Evolutionary conservation across 2,113 vertebrate species (phyloP), one percentile per base, ranked within the genome.

Genomic region (Morone chrysops): DNA sequence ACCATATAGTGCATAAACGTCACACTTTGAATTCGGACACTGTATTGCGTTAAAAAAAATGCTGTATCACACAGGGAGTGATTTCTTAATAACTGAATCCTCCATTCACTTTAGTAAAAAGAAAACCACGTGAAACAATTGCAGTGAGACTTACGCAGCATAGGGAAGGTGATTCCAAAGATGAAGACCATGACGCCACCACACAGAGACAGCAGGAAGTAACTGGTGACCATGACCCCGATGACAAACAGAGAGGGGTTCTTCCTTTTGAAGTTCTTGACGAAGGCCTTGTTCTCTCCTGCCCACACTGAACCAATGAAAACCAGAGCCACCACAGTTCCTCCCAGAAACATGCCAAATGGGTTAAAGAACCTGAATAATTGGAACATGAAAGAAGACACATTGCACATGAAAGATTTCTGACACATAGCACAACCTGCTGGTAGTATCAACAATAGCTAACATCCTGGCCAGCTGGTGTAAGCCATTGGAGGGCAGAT

Each of bases 111-210:
- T 40, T 0, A 16, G 68, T 50, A 1, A 70, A n/a, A 8, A 43
- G 1, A 31, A 18, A 68, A 70, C 0, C 14, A 4, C 16, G 40
- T 4, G 38, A 4, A 45, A 9, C 41, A 38, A 31, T 31, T 31
- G 31, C 25, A 31, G 12, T 8, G 17, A 43, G 11, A 97, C 97
- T 98, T 92, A 99, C 98, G 85, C 83, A 99, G 88, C 87, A 99
- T 90, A 53, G 98, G 98, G 81, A 99, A 97, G 0, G 97, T 98
- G 93, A 99, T 98, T 65, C 98, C 98, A 36, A 99, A 98, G 89
- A 99, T 94, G 84, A 99, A 99, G 82, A 99, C 97, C 97, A 98
- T 96, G 84, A 99, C 97, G 0, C 97, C 97, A 9, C 97, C 98
- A 17, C 96, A 97, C 82, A 99, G 94, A 51, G 97, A 98, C 71